phyloP scores from a whole-genome alignment of 2,113 vertebrate species.

The Boulengeromyrus knoepffleri region DNA sequence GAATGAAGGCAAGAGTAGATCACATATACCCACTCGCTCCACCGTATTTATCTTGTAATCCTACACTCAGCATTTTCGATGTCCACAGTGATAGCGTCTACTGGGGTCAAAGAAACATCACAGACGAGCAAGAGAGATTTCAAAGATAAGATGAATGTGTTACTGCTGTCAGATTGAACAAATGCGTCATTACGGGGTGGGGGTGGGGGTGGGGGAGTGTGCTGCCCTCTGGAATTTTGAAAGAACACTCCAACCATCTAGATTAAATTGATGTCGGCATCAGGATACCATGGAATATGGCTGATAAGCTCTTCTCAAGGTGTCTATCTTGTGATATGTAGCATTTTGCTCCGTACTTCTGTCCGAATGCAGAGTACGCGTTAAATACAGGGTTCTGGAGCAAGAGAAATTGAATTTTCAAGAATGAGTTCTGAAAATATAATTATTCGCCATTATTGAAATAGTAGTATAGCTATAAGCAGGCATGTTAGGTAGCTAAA shows the following conservation, averaged over 20 bases:
- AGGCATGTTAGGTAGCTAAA: background rate
- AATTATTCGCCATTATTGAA: background rate
- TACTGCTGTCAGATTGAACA: background rate
- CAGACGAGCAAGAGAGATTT: background rate
- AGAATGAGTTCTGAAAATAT: background rate
- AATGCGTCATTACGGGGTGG: background rate
- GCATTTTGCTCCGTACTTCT: background rate
- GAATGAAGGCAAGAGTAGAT: conserved; percentile 18
- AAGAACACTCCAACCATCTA: background rate
- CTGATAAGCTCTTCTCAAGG: background rate
- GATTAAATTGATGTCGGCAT: background rate
- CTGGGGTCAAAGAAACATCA: conserved; percentile 9
- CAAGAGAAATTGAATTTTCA: background rate
- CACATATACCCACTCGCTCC: conserved; percentile 22
- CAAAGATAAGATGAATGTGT: background rate
- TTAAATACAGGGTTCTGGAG: background rate
- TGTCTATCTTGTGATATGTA: background rate
- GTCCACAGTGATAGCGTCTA: background rate
- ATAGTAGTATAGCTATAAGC: background rate
- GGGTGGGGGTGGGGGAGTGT: background rate
- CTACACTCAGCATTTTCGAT: conserved; percentile 28
- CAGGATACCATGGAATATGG: background rate
- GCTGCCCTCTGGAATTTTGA: background rate
- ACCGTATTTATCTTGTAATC: conserved; percentile 38
- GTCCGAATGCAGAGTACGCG: background rate